These are phyloP conservation scores for Datnioides undecimradiatus DNA, from an alignment of 2,113 vertebrate species.

Conservation along the genomic window DNA sequence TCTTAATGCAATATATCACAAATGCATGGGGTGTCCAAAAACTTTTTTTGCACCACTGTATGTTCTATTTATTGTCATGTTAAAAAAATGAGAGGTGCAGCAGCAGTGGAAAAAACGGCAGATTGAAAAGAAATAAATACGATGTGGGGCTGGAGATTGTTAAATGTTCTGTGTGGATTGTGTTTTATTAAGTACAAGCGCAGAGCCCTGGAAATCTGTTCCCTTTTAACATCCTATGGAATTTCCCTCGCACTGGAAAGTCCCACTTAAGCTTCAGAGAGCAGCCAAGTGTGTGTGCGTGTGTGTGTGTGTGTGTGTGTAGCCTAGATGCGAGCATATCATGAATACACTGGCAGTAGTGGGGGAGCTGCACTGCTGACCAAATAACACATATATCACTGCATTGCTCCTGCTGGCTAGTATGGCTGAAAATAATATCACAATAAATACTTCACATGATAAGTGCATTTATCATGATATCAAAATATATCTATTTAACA, in stretches of 20 bases:
- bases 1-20: too few relatives aligned
- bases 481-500: background rate
- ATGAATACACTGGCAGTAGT: conserved; percentile 43
- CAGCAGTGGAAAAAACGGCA: conserved; percentile 46
- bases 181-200: conserved; percentile 72
- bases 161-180: conserved; percentile 54
- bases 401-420: conserved; percentile 38
- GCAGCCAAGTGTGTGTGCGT: conserved; percentile 15
- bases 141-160: conserved; percentile 54
- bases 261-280: conserved; percentile 45
- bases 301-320: conserved; percentile 30
- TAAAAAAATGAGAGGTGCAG: conserved; percentile 20
- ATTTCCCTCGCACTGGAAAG: conserved; percentile 70
- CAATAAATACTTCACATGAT: background rate
- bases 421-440: background rate
- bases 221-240: conserved; percentile 65
- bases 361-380: conserved; percentile 51
- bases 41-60: too few relatives aligned
- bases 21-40: too few relatives aligned
- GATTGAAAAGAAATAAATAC: conserved; percentile 60
- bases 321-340: conserved; percentile 56
- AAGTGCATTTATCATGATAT: background rate
- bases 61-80: conserved; percentile 24
- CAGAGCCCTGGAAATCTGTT: conserved; percentile 69
- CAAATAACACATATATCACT: conserved; percentile 73